phyloP scores from a whole-genome alignment of 2,888 invertebrate species.

The Hermaeophaga mercurialis region DNA sequence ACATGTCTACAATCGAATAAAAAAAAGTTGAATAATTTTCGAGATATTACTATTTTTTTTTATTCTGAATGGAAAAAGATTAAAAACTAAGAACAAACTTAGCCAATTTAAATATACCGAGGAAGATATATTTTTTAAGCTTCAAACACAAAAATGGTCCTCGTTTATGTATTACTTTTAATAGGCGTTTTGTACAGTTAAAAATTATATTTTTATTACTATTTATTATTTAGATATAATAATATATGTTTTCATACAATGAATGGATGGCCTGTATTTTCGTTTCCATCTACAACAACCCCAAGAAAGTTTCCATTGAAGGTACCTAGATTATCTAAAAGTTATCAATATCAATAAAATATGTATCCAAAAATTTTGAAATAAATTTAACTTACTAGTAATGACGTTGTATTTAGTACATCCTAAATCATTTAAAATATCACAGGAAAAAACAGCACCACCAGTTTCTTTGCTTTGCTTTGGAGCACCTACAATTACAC shows the following conservation, averaged over 20 bases:
- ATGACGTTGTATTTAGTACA: not conserved
- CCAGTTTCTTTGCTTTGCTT: conserved; percentile 5
- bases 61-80: too few species aligned
- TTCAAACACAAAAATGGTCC: too few species aligned
- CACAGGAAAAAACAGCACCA: conserved; percentile 11
- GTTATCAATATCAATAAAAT: too few species aligned
- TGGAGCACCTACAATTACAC: conserved; percentile 13
- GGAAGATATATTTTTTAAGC: too few species aligned
- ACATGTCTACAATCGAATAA: not conserved
- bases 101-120: too few species aligned
- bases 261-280: not conserved
- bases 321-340: not conserved
- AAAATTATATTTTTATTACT: too few species aligned
- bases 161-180: too few species aligned
- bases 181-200: too few species aligned
- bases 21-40: too few species aligned
- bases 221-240: too few species aligned
- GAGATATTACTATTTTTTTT: too few species aligned
- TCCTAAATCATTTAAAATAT: not conserved
- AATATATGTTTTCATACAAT: conserved; percentile 1
- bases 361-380: not conserved
- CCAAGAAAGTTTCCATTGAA: conserved; percentile 13
- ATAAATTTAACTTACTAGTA: not conserved
- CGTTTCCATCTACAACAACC: not conserved
- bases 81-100: too few species aligned